Evolutionary conservation across 2,113 vertebrate species (phyloP).

Genomic region (Rhipidura dahli): DNA sequence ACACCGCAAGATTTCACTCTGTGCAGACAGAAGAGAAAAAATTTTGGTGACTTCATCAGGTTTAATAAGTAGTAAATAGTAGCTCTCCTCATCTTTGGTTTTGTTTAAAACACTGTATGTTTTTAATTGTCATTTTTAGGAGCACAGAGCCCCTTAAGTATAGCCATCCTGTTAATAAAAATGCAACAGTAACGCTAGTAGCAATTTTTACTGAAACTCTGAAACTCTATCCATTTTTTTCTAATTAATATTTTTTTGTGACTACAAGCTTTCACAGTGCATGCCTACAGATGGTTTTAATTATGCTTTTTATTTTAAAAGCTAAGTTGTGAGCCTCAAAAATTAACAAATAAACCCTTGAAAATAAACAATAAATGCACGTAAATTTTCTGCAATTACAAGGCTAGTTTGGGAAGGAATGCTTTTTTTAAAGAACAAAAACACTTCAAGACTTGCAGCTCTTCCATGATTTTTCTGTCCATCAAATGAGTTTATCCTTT

Average conservation of each 20-base stretch:
- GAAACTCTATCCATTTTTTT: background rate
- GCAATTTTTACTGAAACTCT: background rate
- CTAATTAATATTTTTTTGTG: background rate
- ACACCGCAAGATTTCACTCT: background rate
- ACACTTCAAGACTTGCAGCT: background rate
- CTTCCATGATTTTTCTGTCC: background rate
- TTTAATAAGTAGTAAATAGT: background rate
- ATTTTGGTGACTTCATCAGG: background rate
- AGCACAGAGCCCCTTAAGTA: background rate
- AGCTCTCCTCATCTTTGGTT: background rate
- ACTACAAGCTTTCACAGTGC: background rate
- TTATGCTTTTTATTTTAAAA: conserved; percentile 7
- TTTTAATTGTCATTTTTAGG: background rate
- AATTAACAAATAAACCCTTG: background rate
- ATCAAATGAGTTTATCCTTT: background rate
- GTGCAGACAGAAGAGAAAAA: background rate
- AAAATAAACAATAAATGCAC: background rate
- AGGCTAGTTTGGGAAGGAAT: background rate
- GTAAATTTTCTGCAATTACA: background rate
- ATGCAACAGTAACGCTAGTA: background rate
- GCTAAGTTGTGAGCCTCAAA: background rate
- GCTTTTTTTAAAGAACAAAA: background rate
- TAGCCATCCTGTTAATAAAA: background rate
- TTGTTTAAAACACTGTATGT: background rate
- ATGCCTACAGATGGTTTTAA: conserved; percentile 4